Evolutionary conservation across 2,888 invertebrate genomes (phyloP).

Genomic region (Pemphredon lugubris): DNA sequence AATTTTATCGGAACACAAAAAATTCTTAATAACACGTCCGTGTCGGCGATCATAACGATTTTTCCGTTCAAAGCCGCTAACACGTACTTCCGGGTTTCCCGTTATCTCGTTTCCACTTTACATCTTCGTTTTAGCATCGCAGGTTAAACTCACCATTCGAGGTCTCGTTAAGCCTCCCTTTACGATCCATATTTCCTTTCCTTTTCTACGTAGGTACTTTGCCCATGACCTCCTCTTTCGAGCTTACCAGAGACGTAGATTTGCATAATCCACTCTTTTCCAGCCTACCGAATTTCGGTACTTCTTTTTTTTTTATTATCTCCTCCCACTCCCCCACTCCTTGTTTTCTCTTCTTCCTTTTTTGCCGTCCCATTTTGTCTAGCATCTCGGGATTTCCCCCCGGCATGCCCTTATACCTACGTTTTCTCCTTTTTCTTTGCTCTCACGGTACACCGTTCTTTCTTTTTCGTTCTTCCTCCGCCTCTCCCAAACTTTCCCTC

Average conservation of each 20-base stretch:
- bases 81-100: no score
- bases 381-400: neutral
- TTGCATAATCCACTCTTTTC: constrained; percentile 62
- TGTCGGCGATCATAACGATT: no score
- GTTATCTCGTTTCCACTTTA: no score
- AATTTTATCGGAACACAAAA: no score
- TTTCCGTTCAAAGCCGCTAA: no score
- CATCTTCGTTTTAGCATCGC: constrained; percentile 2
- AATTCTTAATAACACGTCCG: no score
- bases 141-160: constrained; percentile 9
- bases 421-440: neutral
- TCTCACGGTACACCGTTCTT: neutral
- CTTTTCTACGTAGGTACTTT: constrained; percentile 28
- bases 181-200: constrained; percentile 29
- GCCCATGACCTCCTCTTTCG: constrained; percentile 26
- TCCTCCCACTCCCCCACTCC: neutral
- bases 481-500: constrained; percentile 1
- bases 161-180: constrained; percentile 31
- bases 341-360: constrained; percentile 1
- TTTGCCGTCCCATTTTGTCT: neutral
- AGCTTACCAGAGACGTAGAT: constrained; percentile 41
- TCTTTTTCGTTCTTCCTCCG: neutral
- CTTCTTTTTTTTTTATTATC: constrained; percentile 9
- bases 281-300: constrained; percentile 32
- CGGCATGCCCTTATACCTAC: neutral